Evolutionary conservation across 2,888 invertebrate genomes (phyloP).

Genomic region (Ceratothoa steindachneri): DNA sequence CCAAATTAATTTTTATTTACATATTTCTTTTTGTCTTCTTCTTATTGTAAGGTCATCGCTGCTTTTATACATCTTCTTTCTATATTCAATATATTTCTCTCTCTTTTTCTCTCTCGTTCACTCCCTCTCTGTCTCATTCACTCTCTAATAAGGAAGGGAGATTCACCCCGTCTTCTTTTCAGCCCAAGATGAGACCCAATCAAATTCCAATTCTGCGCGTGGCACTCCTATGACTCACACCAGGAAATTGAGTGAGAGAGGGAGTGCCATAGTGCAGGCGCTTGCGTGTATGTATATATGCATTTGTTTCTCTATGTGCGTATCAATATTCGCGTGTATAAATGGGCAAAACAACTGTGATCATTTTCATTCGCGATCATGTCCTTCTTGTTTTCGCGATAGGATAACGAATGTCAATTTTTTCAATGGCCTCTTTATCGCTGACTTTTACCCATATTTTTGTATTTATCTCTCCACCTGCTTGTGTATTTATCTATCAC

Average conservation of each 20-base stretch:
- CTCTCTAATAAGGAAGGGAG: neutral
- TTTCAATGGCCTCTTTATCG: too few relatives aligned
- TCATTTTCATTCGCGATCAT: too few relatives aligned
- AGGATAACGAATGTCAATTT: too few relatives aligned
- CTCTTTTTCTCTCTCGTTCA: neutral
- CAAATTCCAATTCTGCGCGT: conserved; percentile 7
- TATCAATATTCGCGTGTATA: neutral
- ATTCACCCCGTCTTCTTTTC: neutral
- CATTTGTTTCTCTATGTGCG: neutral
- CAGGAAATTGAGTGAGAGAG: conserved; percentile 11
- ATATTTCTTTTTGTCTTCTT: too few relatives aligned
- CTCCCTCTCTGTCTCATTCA: neutral
- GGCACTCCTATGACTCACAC: conserved; percentile 8
- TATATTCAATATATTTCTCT: neutral
- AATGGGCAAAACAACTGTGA: too few relatives aligned
- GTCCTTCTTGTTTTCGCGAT: too few relatives aligned
- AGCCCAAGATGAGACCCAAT: conserved; percentile 3
- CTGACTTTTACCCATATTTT: neutral
- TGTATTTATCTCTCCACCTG: neutral
- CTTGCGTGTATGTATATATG: neutral
- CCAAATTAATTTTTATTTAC: too few relatives aligned
- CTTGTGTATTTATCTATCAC: neutral
- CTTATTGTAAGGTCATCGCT: too few relatives aligned
- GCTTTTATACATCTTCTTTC: too few relatives aligned
- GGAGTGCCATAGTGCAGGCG: neutral